Evolutionary conservation across 2,888 invertebrate genomes (phyloP), one percentile per base, ranked within the genome.

Genomic region (Brachyopa scutellaris): DNA sequence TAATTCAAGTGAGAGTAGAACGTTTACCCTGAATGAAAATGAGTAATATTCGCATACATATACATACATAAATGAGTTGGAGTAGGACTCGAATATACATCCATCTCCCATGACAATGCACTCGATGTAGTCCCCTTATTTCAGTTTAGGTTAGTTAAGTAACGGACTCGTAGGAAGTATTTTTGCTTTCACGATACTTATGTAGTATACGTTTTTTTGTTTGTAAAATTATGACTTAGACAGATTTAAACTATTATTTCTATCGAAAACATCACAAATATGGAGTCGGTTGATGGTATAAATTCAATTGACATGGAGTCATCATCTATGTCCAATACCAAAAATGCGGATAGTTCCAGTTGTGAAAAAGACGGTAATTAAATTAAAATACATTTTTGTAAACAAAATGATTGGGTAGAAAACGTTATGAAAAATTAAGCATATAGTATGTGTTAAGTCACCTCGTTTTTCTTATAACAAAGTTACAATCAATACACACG

Each of bases 241-340:
- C 33, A 13, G 19, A 13, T 17, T 40, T 21, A 15, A 38, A 49
- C 0, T 17, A 5, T 49, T 23, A 15, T 6, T 49, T 42, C 1
- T 45, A 38, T 0, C 13, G 13, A 40, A 17, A 15, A 62, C 53
- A 19, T 23, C 13, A 79, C 62, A 73, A 92, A 92, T 92, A 96
- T 96, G 96, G 96, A 95, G 93, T 95, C 95, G 91, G 95, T 95
- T 90, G 95, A 95, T 92, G 94, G 92, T 89, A 92, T 94, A 90
- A 95, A 95, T 92, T 93, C 93, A 90, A 95, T 96, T 89, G 95
- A 95, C 93, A 92, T 94, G 91, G 95, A 95, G 91, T 93, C 93
- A 90, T 93, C 93, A 88, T 88, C 89, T 2, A 91, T 92, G 86
- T 90, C 91, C 84, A 92, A 91, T 90, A 94, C 93, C 88, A 92